A percentile compares a stretch with the other conserved stretches of the same genome.
Conservation (phyloP, 2,797 vertebrate species). For the Denticeps clupeoides region DNA sequence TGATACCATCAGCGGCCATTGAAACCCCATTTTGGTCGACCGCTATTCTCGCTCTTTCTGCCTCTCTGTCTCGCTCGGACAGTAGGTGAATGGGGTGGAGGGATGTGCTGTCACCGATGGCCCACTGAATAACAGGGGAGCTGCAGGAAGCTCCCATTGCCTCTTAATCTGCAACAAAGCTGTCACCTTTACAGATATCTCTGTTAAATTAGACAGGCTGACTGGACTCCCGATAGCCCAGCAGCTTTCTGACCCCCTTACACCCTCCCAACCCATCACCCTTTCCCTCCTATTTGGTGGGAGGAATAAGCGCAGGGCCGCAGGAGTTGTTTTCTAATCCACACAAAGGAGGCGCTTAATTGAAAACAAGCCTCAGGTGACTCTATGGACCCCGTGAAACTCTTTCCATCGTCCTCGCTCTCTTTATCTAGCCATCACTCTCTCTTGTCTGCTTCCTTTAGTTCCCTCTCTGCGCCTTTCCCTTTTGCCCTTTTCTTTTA, state of each 20-base stretch:
- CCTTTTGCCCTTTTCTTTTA: background rate
- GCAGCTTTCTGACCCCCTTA: background rate
- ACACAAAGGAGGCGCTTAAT: slow-evolving; percentile 16
- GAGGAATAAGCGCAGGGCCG: slow-evolving; percentile 1
- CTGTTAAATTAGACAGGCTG: slow-evolving; percentile 30
- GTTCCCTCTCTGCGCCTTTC: background rate
- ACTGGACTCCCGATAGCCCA: too few species aligned
- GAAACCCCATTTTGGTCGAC: too few species aligned
- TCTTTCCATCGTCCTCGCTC: background rate
- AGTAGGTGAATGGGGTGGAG: too few species aligned
- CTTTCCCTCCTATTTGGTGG: slow-evolving; percentile 5
- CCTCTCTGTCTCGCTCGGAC: too few species aligned
- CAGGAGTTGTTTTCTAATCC: slow-evolving; percentile 17
- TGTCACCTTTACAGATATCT: slow-evolving; percentile 21
- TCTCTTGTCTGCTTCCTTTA: background rate
- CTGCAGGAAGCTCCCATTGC: too few species aligned
- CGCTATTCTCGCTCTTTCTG: too few species aligned
- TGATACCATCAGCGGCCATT: too few species aligned
- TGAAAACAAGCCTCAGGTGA: slow-evolving; percentile 18
- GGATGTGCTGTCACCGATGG: too few species aligned
- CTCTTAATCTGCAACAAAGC: slow-evolving; percentile 27
- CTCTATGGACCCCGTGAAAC: slow-evolving; percentile 9
- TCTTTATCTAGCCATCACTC: background rate
- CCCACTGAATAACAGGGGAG: too few species aligned
- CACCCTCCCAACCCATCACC: background rate